Evolutionary conservation across 2,797 vertebrate species (phyloP), one percentile per base, ranked within the genome.

Genomic region (Tolypeutes matacus): DNA sequence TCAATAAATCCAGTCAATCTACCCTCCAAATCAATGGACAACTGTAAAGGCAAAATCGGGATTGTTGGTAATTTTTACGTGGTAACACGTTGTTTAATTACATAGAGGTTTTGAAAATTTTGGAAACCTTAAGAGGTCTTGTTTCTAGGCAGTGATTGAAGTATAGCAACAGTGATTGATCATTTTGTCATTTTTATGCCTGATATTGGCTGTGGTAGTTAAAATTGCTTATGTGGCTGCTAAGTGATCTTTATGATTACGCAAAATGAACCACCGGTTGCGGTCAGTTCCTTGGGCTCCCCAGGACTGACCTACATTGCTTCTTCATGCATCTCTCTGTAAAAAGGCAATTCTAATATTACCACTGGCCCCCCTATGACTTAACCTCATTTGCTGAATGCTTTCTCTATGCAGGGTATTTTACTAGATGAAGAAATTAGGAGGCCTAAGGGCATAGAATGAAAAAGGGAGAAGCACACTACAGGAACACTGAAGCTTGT

Each of bases 331-430:
- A 91, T 89, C 93, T 96, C 91, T 97, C 97, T 97, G 96, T 96
- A 77, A 75, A 95, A 95, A 94, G 89, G 89, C 91, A 91, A 95
- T 97, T 97, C 97, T 97, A 95, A 91, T 96, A 94, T 97, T 97
- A 95, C 96, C 94, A 94, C 87, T 95, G 96, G 95, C 89, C 91
- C 95, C 91, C 93, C 96, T 95, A 81, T 95, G 91, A 86, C 95
- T 93, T 96, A 97, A 95, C 83, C 89, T 97, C 67, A 86, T 94
- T 96, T 96, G 90, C 36, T 86, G 82, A 92, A 81, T 91, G 69
- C 73, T 53, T 92, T 87, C 69, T 56, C 77, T 56, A 25, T 58
- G 34, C 82, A 91, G 64, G 25, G 86, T 75, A 86, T 92, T 97
- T 96, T 87, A 91, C 53, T 88, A 92, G 86, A 73, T 86, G 92